Base-by-base conservation (phyloP, 2,797 vertebrate species). In the Rhadinocentrus ornatus region DNA sequence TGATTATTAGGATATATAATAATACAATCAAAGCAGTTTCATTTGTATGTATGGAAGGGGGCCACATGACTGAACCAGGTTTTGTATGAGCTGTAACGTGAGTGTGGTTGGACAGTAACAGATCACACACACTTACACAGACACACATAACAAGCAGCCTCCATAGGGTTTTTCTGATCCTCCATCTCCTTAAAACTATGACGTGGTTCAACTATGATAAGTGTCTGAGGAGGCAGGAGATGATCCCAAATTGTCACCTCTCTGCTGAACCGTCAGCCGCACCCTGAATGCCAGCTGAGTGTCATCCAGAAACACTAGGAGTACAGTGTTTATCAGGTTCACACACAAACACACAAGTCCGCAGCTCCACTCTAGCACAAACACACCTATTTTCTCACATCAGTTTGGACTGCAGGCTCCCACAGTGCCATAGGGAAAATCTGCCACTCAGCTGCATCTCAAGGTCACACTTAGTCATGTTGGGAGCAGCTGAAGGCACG, bases 211-310 rank as follows among this genome's bases (percentile, higher is more conserved):
- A 52, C 1, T 52, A 26, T 60, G 69, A 60, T 56, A 67, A n/a
- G 44, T 52, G 26, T 66, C 32, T 2, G 15, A 37, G 60, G 54
- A 52, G 27, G 68, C 75, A 68, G 62, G 55, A 86, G 59, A 79
- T 78, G 73, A 86, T 56, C 62, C 53, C 72, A 72, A 77, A 46
- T 69, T 91, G 64, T 77, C 84, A 73, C 68, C 65, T 87, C 39
- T 13, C 41, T 80, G 85, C 71, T 71, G 82, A 76, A 86, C 57
- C 22, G 66, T 64, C 66, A 63, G 62, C 61, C 37, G 8, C 75
- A 58, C 81, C 82, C 82, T 55, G 62, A 74, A 68, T 18, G 64
- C 31, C 66, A 70, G 62, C 60, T 54, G 41, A 4, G 12, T 63
- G 71, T 73, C 74, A 62, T n/a, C 53, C 31, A 60, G 0, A 59